Percentiles rank a stretch among this genome's conserved stretches.
These are phyloP conservation scores for Sylvilagus floridanus DNA, from an alignment of 2,797 vertebrate species.

Conservation along the genomic window DNA sequence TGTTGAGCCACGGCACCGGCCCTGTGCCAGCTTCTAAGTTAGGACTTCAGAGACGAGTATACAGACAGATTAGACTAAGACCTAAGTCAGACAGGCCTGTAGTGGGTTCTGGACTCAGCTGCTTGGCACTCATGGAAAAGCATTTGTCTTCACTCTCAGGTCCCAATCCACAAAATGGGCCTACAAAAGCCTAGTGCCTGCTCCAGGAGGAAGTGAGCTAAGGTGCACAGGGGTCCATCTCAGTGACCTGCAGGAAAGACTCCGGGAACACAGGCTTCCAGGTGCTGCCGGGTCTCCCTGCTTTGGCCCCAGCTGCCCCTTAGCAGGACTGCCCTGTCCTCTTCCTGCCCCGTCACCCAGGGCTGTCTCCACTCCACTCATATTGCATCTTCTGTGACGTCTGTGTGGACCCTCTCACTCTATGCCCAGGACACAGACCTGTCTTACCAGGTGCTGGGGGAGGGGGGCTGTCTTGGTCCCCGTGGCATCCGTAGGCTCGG, in stretches of 20 bases:
- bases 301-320: neutral
- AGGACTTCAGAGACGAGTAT: too few species aligned
- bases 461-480: too few species aligned
- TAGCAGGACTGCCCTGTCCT: neutral
- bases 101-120: neutral
- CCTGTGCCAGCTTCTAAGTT: too few species aligned
- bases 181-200: neutral
- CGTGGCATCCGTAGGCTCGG: neutral
- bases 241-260: neutral
- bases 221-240: neutral
- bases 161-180: neutral
- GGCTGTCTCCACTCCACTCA: neutral
- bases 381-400: neutral
- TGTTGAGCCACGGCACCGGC: too few species aligned
- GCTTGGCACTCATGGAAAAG: neutral
- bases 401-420: neutral
- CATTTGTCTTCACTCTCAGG: neutral
- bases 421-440: neutral
- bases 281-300: neutral
- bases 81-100: neutral
- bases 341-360: fast-evolving
- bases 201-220: neutral
- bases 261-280: neutral
- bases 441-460: neutral
- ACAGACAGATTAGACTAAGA: neutral